These are phyloP conservation scores for Ceyx melanurus DNA, from an alignment of 2,113 vertebrate genomes.

Conservation along the genomic window DNA sequence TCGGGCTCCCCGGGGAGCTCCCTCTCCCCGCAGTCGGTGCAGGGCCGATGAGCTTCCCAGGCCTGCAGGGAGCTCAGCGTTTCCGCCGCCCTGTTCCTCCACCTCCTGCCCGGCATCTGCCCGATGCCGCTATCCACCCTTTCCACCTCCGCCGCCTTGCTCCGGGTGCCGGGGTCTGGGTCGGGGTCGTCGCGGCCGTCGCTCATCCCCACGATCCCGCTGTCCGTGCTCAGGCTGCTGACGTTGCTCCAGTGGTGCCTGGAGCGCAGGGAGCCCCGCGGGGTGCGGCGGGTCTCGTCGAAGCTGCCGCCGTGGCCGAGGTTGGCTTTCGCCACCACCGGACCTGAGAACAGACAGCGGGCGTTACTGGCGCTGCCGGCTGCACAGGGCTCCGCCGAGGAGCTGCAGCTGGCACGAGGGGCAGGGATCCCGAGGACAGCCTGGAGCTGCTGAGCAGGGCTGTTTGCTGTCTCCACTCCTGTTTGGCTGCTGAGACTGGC, in stretches of 20 bases:
- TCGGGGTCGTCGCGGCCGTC: slow-evolving; percentile 78
- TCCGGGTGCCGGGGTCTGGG: slow-evolving; percentile 50
- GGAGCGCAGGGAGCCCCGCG: slow-evolving; percentile 44
- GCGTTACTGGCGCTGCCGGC: neutral
- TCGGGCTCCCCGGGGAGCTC: slow-evolving; percentile 69
- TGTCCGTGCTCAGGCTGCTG: slow-evolving; percentile 90
- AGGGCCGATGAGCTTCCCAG: slow-evolving; percentile 85
- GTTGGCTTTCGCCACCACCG: slow-evolving; percentile 68
- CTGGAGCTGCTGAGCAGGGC: neutral
- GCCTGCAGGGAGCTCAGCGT: slow-evolving; percentile 70
- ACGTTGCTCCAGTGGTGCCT: slow-evolving; percentile 89
- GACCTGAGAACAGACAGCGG: slow-evolving; percentile 52
- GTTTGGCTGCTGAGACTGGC: neutral
- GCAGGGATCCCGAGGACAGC: neutral
- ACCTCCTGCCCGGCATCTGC: slow-evolving; percentile 80
- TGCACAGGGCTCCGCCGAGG: neutral
- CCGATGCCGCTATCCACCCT: slow-evolving; percentile 87
- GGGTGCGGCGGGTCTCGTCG: slow-evolving; percentile 47
- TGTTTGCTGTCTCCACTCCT: neutral
- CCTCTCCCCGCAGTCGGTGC: slow-evolving; percentile 85
- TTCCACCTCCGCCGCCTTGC: slow-evolving; percentile 80
- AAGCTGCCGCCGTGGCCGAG: slow-evolving; percentile 77
- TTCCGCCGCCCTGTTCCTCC: slow-evolving; percentile 81
- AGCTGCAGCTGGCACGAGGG: neutral
- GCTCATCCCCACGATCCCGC: slow-evolving; percentile 84